Base-by-base conservation (phyloP, 2,888 invertebrate genomes). In the Athrips mouffetella region DNA sequence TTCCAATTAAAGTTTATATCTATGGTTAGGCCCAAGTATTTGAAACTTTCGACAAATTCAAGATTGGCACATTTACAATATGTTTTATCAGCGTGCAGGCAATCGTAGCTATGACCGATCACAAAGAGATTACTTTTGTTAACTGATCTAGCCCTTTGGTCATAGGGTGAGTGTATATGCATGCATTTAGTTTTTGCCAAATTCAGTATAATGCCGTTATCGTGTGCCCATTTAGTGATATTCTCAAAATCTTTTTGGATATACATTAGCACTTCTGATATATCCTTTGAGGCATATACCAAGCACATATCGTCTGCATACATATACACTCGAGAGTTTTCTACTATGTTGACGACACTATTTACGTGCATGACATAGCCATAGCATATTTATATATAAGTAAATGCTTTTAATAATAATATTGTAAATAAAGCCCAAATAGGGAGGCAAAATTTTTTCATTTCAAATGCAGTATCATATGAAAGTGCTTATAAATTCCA, bases 231-330 rank as follows among this genome's bases (percentile, higher is more conserved):
- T 23, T 29, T 47, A 13, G 39, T 47, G 1, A 47, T 13, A 18
- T n/a, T 45, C 2, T 29, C 42, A 18, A 42, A 42, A 18, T 42
- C 42, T 10, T 29, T 18, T 11, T 42, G 42, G 6, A 42, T 15
- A 27, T 29, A 40, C 5, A 10, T 27, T 16, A 5, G 11, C 10
- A 42, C 13, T 15, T 42, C 16, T 7, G 15, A 10, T 18, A 45
- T 15, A n/a, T 51, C 29, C 13, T 47, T 53, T 2, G 35, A 46
- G 1, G 53, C 40, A 46, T 48, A 50, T 13, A 51, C 8, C 20
- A 54, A n/a, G 16, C 56, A 58, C 49, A 49, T 55, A 45, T 56
- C 56, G 39, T 58, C 58, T 15, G 58, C 56, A 23, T 56, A 58
- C 54, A 58, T 55, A 50, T 41, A 52, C 27, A 47, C 18, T 25